Percentiles rank a stretch among this genome's conserved stretches.
phyloP scores from a whole-genome alignment of 2,797 vertebrate species.

The Gorsachius magnificus region DNA sequence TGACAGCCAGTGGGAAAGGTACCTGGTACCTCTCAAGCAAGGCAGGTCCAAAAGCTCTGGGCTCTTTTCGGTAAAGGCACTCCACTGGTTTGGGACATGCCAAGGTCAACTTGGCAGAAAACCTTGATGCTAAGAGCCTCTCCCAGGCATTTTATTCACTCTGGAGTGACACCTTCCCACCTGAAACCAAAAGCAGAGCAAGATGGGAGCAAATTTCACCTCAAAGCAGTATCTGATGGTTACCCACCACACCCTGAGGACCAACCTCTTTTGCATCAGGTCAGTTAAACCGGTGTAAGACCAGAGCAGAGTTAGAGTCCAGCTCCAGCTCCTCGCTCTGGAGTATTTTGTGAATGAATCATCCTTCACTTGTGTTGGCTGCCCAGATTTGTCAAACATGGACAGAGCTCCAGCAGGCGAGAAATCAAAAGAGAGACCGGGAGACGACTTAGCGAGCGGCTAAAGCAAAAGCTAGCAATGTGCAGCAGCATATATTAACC shows the following conservation, averaged over 20 bases:
- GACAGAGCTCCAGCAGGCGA: background rate
- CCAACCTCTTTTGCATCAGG: background rate
- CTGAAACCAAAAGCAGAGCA: background rate
- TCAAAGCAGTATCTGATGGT: background rate
- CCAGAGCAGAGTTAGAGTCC: background rate
- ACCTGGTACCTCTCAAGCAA: background rate
- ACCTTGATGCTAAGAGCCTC: background rate
- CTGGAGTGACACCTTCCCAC: background rate
- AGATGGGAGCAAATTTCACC: background rate
- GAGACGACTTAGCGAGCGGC: background rate
- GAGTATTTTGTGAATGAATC: slow-evolving; percentile 7
- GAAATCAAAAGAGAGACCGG: background rate
- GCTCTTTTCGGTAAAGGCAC: rapidly evolving
- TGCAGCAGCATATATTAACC: background rate
- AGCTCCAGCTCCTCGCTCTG: background rate
- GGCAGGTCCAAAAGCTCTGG: background rate
- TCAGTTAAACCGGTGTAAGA: background rate
- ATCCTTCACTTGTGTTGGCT: background rate
- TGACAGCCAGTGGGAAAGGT: background rate
- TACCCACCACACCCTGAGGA: background rate
- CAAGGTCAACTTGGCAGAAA: background rate
- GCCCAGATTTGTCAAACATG: background rate
- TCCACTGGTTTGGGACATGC: background rate
- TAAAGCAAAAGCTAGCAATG: background rate
- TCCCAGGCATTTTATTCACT: background rate